Evolutionary conservation across 2,888 invertebrate species (phyloP).

Genomic region (Oscheius sp.): DNA sequence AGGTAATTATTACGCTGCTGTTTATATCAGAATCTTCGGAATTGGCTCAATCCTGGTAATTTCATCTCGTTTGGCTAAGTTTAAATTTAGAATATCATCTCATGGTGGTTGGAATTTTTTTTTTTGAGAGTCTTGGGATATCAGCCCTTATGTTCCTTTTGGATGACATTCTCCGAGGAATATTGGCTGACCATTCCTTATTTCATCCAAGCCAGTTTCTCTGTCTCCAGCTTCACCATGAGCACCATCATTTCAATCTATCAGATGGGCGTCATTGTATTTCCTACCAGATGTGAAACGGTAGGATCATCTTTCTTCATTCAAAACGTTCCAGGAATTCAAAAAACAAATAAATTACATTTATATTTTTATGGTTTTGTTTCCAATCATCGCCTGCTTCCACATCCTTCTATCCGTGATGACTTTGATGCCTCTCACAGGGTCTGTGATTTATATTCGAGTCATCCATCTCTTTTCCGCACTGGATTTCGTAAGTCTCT

Average conservation of each 20-base stretch:
- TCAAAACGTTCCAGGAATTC: neutral
- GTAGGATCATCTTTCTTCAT: neutral
- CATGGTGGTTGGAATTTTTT: conserved; percentile 3
- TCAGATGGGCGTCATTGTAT: conserved; percentile 5
- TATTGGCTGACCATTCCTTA: conserved; percentile 20
- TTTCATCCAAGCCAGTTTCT: neutral
- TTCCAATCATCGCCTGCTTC: conserved; percentile 2
- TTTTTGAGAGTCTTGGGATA: neutral
- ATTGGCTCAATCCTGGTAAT: neutral
- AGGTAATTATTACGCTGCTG: neutral
- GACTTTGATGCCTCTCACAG: neutral
- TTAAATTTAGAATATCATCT: conserved; percentile 1
- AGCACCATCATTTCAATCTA: conserved; percentile 22
- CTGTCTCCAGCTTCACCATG: neutral
- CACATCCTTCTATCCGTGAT: neutral
- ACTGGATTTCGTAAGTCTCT: neutral
- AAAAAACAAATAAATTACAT: neutral
- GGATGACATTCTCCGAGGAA: neutral
- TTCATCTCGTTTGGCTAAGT: neutral
- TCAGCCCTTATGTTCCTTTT: neutral
- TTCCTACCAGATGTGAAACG: neutral
- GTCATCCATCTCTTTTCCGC: neutral
- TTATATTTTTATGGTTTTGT: neutral
- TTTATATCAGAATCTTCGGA: neutral
- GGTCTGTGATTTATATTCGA: neutral